Evolutionary conservation across 2,888 invertebrate genomes (phyloP), one percentile per base, ranked within the genome.

Genomic region (Plagodis pulveraria): DNA sequence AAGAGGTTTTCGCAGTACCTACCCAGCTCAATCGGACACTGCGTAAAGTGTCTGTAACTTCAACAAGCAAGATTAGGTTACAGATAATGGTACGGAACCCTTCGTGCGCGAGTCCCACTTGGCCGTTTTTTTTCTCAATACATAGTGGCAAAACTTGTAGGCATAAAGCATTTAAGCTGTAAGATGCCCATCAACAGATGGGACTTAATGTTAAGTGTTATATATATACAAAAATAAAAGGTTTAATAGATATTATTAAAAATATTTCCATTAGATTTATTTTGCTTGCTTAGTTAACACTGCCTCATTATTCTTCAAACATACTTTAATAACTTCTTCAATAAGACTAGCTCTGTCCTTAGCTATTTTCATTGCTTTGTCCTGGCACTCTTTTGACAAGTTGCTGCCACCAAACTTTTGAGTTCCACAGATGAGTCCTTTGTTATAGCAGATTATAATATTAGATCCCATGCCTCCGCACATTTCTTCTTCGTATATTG

Each of bases 401-500:
- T 95, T 93, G 65, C 93, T 93, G 9, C 96, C 96, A 81, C 97
- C 97, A 78, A 96, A 96, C 84, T 97, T 97, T 73, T 96, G 94
- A 34, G 95, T 89, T 53, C 94, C 95, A 83, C 95, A 95, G 10
- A 96, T 79, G 48, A 94, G 87, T n/a, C 91, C 91, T 63, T 94
- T 93, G 67, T 95, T 95, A 65, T 94, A 94, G 47, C 95, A 95
- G 45, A 97, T 87, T 56, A 95, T 95, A 52, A 96, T 80, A 67
- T 93, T 94, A n/a, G 93, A 85, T 43, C 91, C 91, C 47, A 81
- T 73, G n/a, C 96, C 95, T 54, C 94, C 94, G 72, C 96, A 94
- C 70, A 96, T 93, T 69, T 93, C 93, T 89, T 97, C 97, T 89
- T 98, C 98, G 84, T 97, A 96, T n/a, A 93, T 88, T 41, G 96